Percentiles rank a stretch among this genome's conserved stretches.
These are phyloP conservation scores for Trichomycterus rosablanca DNA, from an alignment of 2,113 vertebrate species.

Conservation along the genomic window DNA sequence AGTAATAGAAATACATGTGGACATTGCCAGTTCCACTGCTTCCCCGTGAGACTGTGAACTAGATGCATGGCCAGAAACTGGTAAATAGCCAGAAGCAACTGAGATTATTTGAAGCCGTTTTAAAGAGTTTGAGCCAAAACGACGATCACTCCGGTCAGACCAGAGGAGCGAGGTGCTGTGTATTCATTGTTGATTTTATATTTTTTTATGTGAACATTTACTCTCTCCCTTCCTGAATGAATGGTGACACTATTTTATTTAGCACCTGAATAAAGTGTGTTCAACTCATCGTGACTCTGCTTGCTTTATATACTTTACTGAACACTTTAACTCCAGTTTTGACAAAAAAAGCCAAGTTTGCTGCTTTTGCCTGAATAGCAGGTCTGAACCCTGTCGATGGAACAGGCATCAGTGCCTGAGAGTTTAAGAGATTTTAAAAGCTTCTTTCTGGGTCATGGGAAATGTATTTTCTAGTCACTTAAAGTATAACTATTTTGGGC, in stretches of 20 bases:
- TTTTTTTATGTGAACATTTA: slow-evolving; percentile 74
- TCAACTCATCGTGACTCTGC: slow-evolving; percentile 50
- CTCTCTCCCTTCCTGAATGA: slow-evolving; percentile 53
- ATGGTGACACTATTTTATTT: slow-evolving; percentile 70
- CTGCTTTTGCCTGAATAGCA: no score
- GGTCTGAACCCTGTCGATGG: no score
- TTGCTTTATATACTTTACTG: not conserved
- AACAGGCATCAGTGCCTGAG: no score
- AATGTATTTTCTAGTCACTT: no score
- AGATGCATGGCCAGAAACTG: slow-evolving; percentile 57
- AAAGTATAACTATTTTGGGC: no score
- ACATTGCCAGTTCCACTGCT: slow-evolving; percentile 54
- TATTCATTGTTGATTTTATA: slow-evolving; percentile 70
- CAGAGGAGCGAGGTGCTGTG: slow-evolving; percentile 36
- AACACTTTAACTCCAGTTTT: not conserved
- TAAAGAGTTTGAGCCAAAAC: slow-evolving; percentile 31
- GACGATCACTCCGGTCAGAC: slow-evolving; percentile 29
- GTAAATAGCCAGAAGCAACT: slow-evolving; percentile 48
- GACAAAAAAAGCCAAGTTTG: no score
- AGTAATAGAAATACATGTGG: slow-evolving; percentile 63
- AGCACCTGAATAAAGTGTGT: slow-evolving; percentile 70
- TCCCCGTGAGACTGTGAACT: slow-evolving; percentile 46
- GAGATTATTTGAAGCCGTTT: slow-evolving; percentile 45
- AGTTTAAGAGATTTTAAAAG: no score
- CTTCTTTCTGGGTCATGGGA: no score